Conservation (phyloP, 1,140 invertebrate genomes). For the Drosophila insularis region DNA sequence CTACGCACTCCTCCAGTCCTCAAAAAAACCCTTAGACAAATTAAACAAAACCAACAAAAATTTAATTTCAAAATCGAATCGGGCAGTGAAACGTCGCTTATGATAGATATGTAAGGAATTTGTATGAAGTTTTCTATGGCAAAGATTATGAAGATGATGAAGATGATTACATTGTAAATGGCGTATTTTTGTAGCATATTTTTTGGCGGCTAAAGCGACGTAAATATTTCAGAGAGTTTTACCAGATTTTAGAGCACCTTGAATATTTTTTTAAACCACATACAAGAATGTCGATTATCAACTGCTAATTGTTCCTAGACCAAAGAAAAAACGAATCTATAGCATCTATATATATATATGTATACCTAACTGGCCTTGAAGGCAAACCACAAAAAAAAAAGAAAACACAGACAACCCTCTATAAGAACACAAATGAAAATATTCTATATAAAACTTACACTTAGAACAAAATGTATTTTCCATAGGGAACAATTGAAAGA, state of each 20-base stretch:
- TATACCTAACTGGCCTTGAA: slow-evolving; percentile 37
- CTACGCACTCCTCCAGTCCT: not conserved
- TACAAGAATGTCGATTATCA: slow-evolving; percentile 49
- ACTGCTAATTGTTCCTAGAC: slow-evolving; percentile 68
- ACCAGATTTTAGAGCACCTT: slow-evolving; percentile 48
- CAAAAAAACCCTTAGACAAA: not conserved
- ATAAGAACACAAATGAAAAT: not conserved
- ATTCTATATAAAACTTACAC: slow-evolving; percentile 2
- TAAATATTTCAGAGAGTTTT: slow-evolving; percentile 26
- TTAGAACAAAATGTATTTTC: slow-evolving; percentile 38
- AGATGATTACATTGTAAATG: not conserved
- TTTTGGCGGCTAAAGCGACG: slow-evolving; percentile 56
- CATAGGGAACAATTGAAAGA: slow-evolving; percentile 34
- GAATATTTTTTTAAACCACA: slow-evolving; percentile 62
- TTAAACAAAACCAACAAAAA: not conserved
- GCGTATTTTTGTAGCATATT: slow-evolving; percentile 74
- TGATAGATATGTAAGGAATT: slow-evolving; percentile 69
- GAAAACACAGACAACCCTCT: not conserved
- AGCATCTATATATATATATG: slow-evolving; percentile 41
- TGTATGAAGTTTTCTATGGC: slow-evolving; percentile 68
- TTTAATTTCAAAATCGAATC: slow-evolving; percentile 7
- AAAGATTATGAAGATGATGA: slow-evolving; percentile 3
- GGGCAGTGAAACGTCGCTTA: slow-evolving; percentile 58
- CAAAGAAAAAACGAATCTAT: slow-evolving; percentile 35
- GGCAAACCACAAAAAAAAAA: slow-evolving; percentile 17